These are phyloP conservation scores for Sphenopsis melanotis DNA, from an alignment of 2,797 vertebrate genomes.

Conservation along the genomic window DNA sequence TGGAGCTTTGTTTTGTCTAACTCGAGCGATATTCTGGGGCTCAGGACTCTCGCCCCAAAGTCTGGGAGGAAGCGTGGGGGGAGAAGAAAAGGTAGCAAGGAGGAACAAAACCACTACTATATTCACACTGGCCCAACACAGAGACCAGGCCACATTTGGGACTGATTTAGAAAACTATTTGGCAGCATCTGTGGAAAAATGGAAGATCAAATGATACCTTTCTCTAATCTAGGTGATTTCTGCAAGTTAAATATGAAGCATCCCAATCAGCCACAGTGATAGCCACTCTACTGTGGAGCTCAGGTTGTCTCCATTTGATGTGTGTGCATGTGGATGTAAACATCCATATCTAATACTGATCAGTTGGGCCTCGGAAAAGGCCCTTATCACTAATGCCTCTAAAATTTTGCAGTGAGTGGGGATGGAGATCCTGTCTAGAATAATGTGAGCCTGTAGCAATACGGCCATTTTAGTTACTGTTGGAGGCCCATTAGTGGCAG, in stretches of 20 bases:
- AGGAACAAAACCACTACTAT: conserved; percentile 53
- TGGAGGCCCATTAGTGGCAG: not conserved
- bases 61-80: not conserved
- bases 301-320: not conserved
- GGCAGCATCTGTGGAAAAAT: conserved; percentile 46
- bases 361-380: not conserved
- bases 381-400: not conserved
- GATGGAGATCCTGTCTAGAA: not conserved
- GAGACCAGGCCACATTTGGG: conserved; percentile 49
- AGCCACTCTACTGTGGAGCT: not conserved
- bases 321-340: not conserved
- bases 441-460: not conserved
- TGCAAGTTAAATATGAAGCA: not conserved
- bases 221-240: conserved; percentile 27
- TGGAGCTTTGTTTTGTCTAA: conserved; percentile 56
- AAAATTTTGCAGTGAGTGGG: not conserved
- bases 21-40: not conserved
- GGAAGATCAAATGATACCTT: conserved; percentile 34
- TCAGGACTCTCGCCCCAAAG: not conserved
- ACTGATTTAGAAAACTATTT: conserved; percentile 63
- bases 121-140: not conserved
- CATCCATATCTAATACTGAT: not conserved
- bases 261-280: not conserved
- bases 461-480: not conserved
- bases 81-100: conserved; percentile 8